Conservation (phyloP, 2,888 invertebrate genomes). For the Thysanoteuthis rhombus region DNA sequence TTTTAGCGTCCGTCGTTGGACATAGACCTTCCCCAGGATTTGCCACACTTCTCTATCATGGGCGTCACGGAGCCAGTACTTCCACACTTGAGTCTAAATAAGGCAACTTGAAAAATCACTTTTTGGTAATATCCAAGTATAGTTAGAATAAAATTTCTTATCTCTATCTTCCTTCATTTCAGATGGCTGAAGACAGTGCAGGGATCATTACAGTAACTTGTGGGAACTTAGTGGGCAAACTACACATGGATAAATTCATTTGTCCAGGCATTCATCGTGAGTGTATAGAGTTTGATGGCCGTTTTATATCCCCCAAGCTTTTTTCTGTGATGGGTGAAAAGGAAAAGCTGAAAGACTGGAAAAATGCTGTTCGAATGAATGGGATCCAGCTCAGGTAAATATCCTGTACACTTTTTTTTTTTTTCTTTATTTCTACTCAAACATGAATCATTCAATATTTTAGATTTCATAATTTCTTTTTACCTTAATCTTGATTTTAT, state of each 20-base stretch:
- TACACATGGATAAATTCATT: slow-evolving; percentile 60
- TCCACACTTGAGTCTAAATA: too few relatives aligned
- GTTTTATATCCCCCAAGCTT: slow-evolving; percentile 67
- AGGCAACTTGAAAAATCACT: too few relatives aligned
- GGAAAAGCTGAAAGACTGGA: slow-evolving; percentile 70
- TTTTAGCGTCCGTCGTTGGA: too few relatives aligned
- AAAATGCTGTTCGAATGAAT: slow-evolving; percentile 68
- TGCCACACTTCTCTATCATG: too few relatives aligned
- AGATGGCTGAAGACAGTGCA: slow-evolving; percentile 29
- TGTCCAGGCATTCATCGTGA: slow-evolving; percentile 69
- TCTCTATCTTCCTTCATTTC: background rate
- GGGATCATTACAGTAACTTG: slow-evolving; percentile 50
- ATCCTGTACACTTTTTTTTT: background rate
- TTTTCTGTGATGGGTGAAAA: slow-evolving; percentile 69
- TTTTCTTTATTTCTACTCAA: background rate
- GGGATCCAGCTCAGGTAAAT: slow-evolving; percentile 56
- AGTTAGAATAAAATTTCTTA: background rate
- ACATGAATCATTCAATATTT: too few relatives aligned
- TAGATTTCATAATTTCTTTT: too few relatives aligned
- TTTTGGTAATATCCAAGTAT: background rate
- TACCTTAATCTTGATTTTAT: too few relatives aligned
- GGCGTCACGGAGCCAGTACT: too few relatives aligned
- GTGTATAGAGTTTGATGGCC: slow-evolving; percentile 67
- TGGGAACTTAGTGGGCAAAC: slow-evolving; percentile 50
- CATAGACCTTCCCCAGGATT: too few relatives aligned